Conservation (phyloP, 1,140 invertebrate genomes). For the Physella acuta region DNA sequence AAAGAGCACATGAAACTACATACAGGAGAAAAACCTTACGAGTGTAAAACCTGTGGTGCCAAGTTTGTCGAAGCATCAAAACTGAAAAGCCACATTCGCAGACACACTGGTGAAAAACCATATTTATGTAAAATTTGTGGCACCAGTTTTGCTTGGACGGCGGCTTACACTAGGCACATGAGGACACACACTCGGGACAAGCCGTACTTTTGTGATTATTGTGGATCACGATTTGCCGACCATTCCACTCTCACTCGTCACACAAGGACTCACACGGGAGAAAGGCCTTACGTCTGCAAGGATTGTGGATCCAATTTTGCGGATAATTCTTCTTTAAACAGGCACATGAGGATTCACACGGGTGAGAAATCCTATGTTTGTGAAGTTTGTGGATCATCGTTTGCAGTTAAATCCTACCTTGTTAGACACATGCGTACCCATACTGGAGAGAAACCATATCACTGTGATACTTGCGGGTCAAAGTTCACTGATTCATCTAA, state of each 20-base stretch:
- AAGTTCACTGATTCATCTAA: constrained; percentile 15
- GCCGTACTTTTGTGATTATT: constrained; percentile 30
- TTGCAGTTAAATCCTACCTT: constrained; percentile 86
- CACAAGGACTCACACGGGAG: constrained; percentile 28
- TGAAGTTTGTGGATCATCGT: constrained; percentile 79
- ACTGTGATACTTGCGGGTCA: constrained; percentile 76
- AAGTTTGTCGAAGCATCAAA: constrained; percentile 28
- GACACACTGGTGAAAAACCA: constrained; percentile 31
- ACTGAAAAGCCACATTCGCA: constrained; percentile 11
- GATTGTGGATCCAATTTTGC: constrained; percentile 29
- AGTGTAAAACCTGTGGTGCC: constrained; percentile 19
- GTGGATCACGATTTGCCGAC: constrained; percentile 29
- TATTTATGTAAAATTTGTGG: constrained; percentile 26
- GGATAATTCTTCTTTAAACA: constrained; percentile 16
- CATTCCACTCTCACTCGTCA: constrained; percentile 26
- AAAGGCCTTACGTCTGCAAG: constrained; percentile 31
- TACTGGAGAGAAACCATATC: constrained; percentile 92
- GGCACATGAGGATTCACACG: constrained; percentile 28
- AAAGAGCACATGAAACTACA: constrained; percentile 27
- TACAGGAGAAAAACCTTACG: constrained; percentile 17
- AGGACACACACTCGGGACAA: constrained; percentile 29
- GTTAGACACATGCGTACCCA: constrained; percentile 92
- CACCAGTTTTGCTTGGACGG: constrained; percentile 24
- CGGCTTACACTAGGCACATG: constrained; percentile 27
- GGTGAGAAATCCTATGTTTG: constrained; percentile 69